These are phyloP conservation scores for Neoascia interrupta DNA, from an alignment of 2,888 invertebrate species.

Conservation along the genomic window DNA sequence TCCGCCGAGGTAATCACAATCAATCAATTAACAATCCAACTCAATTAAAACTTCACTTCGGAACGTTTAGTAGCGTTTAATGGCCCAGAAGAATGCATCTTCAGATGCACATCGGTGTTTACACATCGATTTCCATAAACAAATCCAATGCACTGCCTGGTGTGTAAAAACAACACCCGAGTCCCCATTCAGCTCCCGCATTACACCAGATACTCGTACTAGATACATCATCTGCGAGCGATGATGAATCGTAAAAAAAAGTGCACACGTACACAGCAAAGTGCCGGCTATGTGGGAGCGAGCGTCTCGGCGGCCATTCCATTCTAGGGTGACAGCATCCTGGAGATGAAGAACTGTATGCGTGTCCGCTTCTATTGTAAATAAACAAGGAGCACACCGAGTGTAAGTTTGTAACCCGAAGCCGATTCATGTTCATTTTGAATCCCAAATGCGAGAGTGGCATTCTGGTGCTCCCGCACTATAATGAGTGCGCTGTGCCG, in stretches of 20 bases:
- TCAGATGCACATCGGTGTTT: slow-evolving; percentile 67
- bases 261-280: slow-evolving; percentile 2
- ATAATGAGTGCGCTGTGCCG: slow-evolving; percentile 21
- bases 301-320: slow-evolving; percentile 39
- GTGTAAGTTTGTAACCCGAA: slow-evolving; percentile 55
- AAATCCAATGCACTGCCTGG: slow-evolving; percentile 50
- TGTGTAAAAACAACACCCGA: slow-evolving; percentile 64
- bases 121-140: slow-evolving; percentile 66
- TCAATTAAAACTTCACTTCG: slow-evolving; percentile 69
- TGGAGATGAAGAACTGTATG: slow-evolving; percentile 55
- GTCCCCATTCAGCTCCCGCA: slow-evolving; percentile 30
- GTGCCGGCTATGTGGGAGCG: not conserved
- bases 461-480: slow-evolving; percentile 9
- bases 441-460: too few relatives aligned
- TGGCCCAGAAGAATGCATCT: slow-evolving; percentile 69
- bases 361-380: slow-evolving; percentile 60
- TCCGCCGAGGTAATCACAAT: slow-evolving; percentile 66
- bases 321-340: slow-evolving; percentile 65
- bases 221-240: slow-evolving; percentile 3
- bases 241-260: slow-evolving; percentile 53
- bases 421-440: slow-evolving; percentile 48
- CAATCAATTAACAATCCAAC: slow-evolving; percentile 69
- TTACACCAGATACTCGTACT: not conserved
- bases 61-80: slow-evolving; percentile 69
- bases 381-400: slow-evolving; percentile 53